Evolutionary conservation across 2,113 vertebrate genomes (phyloP), one percentile per base, ranked within the genome.

Genomic region (Otocyon megalotis): DNA sequence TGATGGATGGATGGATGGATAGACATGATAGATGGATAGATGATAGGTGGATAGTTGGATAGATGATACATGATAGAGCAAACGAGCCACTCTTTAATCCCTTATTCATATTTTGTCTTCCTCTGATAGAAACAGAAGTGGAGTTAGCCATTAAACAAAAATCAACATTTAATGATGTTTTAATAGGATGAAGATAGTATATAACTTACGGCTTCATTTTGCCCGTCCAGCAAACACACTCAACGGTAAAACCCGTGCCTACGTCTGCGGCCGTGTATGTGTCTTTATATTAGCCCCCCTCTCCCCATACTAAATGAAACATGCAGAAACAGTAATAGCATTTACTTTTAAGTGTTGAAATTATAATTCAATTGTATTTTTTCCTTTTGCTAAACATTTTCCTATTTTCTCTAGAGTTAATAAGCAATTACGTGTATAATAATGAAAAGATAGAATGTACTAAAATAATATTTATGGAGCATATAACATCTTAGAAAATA

Each of bases 381-480:
- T 88, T 35, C 74, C 85, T 79, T 74, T 95, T 72, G 76, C 50
- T 93, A 93, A 71, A 82, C 85, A 58, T 67, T 69, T 90, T 67
- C 67, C 30, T 58, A 22, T 26, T 93, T 96, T 93, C 89, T 86
- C 30, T n/a, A n/a, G 60, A 88, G 89, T 94, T 95, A 91, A 79
- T 86, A 74, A 80, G 72, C 79, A 97, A 87, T 97, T 87, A 94
- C 28, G 62, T 43, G 65, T 62, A 86, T 26, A 72, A 65, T 83
- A 69, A 82, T 87, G 69, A 82, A 92, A 88, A 97, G 63, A 56
- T 82, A 50, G 58, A 62, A 15, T 50, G 86, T n/a, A 63, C 63
- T 96, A 82, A 95, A 76, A 86, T 90, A 93, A 76, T 90, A 82
- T 85, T 95, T 93, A 93, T 69, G n/a, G 67, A 35, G 71, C 69